Evolutionary conservation across 2,113 vertebrate species (phyloP).

Genomic region (Syngnathus floridae): DNA sequence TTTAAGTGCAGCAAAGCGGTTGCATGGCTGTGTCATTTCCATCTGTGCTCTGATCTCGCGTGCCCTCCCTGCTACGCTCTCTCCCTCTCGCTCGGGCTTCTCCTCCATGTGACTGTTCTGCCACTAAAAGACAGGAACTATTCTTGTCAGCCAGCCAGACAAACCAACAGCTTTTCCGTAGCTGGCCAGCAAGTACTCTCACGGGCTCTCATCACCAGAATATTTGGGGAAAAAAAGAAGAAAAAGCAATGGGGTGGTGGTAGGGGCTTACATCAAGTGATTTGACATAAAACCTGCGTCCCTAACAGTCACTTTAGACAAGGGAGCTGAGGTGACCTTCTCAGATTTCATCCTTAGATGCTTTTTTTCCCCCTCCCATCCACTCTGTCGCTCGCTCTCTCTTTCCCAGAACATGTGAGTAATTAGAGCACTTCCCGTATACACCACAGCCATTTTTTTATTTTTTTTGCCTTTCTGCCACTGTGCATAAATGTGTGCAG

Average conservation of each 20-base stretch:
- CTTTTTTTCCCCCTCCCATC: not conserved
- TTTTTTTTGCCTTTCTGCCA: slow-evolving; percentile 28
- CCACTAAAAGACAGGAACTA: slow-evolving; percentile 30
- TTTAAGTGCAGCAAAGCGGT: slow-evolving; percentile 20
- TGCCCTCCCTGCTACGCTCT: not conserved
- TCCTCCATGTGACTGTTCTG: slow-evolving; percentile 32
- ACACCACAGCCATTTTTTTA: slow-evolving; percentile 25
- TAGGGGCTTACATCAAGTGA: slow-evolving; percentile 2
- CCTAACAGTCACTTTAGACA: slow-evolving; percentile 42
- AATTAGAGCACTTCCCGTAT: slow-evolving; percentile 62
- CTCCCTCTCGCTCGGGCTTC: not conserved
- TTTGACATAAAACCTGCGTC: slow-evolving; percentile 36
- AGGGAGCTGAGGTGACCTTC: slow-evolving; percentile 58
- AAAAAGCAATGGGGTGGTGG: not conserved
- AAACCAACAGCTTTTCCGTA: slow-evolving; percentile 17
- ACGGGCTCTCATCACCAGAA: slow-evolving; percentile 29
- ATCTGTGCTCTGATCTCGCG: slow-evolving; percentile 31
- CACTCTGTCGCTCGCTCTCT: slow-evolving; percentile 2
- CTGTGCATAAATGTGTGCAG: slow-evolving; percentile 16
- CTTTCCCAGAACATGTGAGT: slow-evolving; percentile 58
- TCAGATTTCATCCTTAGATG: slow-evolving; percentile 52
- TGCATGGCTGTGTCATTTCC: slow-evolving; percentile 44
- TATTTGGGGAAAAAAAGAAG: slow-evolving; percentile 1
- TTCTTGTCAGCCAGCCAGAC: slow-evolving; percentile 26
- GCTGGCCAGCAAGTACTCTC: slow-evolving; percentile 18